These are phyloP conservation scores for Yoshiicerus persimilis DNA, from an alignment of 1,140 invertebrate genomes.

Conservation along the genomic window DNA sequence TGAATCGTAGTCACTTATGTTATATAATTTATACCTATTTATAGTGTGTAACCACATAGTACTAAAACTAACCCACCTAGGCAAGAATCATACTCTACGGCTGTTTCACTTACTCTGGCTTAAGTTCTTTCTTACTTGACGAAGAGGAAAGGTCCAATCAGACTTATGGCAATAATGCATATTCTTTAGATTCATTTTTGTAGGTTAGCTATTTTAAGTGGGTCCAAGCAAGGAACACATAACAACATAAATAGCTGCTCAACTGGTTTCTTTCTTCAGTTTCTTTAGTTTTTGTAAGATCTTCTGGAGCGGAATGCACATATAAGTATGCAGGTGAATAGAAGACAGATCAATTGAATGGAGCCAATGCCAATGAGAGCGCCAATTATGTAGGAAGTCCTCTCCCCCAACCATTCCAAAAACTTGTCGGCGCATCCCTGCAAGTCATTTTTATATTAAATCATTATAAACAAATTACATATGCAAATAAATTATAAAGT, in stretches of 20 bases:
- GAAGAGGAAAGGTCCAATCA: background rate
- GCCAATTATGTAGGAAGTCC: slow-evolving; percentile 66
- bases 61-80: background rate
- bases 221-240: background rate
- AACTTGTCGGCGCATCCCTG: slow-evolving; percentile 18
- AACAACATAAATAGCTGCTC: background rate
- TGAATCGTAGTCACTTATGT: background rate
- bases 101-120: background rate
- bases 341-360: slow-evolving; percentile 71
- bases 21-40: background rate
- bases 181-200: background rate
- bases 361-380: slow-evolving; percentile 66
- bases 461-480: background rate
- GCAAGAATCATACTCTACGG: background rate
- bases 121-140: background rate
- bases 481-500: background rate
- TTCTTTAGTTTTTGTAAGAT: slow-evolving; percentile 38
- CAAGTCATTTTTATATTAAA: background rate
- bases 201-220: background rate
- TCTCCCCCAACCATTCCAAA: slow-evolving; percentile 58
- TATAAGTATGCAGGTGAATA: slow-evolving; percentile 75
- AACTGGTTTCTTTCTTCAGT: background rate
- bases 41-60: background rate
- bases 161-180: slow-evolving; percentile 1
- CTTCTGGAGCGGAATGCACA: slow-evolving; percentile 66